Evolutionary conservation across 2,797 vertebrate genomes (phyloP).

Genomic region (Malurus leucopterus): DNA sequence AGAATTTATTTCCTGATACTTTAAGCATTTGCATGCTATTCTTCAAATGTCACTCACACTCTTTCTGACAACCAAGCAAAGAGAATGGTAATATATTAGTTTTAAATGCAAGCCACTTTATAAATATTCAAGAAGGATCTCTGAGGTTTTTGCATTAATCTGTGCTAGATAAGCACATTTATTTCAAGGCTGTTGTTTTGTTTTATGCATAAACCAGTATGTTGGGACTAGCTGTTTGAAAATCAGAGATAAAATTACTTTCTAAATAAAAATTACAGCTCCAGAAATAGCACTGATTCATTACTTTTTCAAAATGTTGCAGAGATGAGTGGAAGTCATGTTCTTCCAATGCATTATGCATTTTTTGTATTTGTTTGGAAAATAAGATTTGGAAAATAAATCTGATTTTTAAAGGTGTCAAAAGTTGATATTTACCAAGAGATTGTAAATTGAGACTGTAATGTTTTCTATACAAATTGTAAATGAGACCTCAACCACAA

Average conservation of each 20-base stretch:
- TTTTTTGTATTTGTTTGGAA: not conserved
- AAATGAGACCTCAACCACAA: not conserved
- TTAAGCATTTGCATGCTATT: not conserved
- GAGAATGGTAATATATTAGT: not conserved
- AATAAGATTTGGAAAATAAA: not conserved
- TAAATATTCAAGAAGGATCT: not conserved
- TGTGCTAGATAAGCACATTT: not conserved
- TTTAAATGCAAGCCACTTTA: not conserved
- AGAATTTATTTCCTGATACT: not conserved
- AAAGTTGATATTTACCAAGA: not conserved
- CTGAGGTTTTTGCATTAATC: not conserved
- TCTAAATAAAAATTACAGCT: not conserved
- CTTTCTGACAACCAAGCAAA: not conserved
- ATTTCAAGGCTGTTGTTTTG: not conserved
- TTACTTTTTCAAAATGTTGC: not conserved
- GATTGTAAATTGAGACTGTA: not conserved
- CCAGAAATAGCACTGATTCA: not conserved
- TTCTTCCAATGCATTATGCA: not conserved
- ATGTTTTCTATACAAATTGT: not conserved
- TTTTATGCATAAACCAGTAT: not conserved
- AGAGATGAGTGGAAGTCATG: not conserved
- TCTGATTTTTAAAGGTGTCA: not conserved
- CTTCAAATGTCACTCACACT: not conserved
- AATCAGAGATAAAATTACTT: not conserved
- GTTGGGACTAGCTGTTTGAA: conserved; percentile 1